Evolutionary conservation across 2,113 vertebrate genomes (phyloP), one percentile per base, ranked within the genome.

Genomic region (Ptilonorhynchus violaceus): DNA sequence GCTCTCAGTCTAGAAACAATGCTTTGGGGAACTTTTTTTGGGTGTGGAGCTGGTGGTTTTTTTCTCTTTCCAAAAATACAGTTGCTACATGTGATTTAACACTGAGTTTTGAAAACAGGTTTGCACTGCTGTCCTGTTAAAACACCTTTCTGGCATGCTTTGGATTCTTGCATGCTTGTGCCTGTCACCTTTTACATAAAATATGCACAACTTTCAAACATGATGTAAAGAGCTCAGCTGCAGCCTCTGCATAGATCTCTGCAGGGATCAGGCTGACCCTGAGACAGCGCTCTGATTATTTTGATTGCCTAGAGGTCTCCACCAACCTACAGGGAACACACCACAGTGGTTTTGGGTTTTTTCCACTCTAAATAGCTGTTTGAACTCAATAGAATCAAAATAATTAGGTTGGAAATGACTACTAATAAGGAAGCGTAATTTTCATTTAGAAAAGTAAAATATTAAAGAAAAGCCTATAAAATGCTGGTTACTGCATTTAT

Each of bases 371-470:
- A 95, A 95, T 79, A 89, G 72, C 52, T 91, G 52, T 72, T 75
- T 86, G 76, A 93, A 91, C 28, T 93, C 20, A 7, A 86, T 4
- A 87, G 42, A 68, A 84, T n/a, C 37, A 60, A 95, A 94, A 84
- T 59, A 93, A 95, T 58, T 80, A 78, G 90, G 41, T 31, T 79
- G 89, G 76, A 96, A 95, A 92, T 64, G 92, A 86, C 77, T 62
- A 25, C 73, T 55, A 74, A n/a, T 56, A 82, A 84, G 75, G 41
- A 91, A 67, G 24, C 15, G 39, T 20, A 2, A 39, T 91, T 96
- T 93, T 52, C 24, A 68, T 68, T 74, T 52, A 52, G 28, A 89
- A 76, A 47, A 68, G 15, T 7, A 80, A 84, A 55, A 76, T 73
- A 64, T 39, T 35, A 15, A 92, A 77, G 35, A 21, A 67, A 93